phyloP scores from a whole-genome alignment of 2,113 vertebrate species.

The Laticauda colubrina region DNA sequence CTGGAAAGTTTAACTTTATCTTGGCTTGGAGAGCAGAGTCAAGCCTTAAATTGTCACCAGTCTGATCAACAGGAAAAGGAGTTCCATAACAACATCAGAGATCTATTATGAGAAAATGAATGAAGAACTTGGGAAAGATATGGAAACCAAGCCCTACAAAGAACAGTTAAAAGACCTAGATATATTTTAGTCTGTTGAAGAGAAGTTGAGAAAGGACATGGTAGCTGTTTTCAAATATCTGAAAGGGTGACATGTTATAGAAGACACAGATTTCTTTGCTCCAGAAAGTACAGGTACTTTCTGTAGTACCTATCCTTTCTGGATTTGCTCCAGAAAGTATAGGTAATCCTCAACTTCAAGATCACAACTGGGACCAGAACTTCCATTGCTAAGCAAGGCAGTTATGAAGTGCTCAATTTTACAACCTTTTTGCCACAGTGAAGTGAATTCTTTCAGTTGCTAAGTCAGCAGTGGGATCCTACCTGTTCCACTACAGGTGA shows the following conservation, averaged over 20 bases:
- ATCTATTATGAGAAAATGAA: not conserved
- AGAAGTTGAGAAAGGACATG: not conserved
- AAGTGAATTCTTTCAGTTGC: too few relatives aligned
- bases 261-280: not conserved
- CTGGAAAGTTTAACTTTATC: not conserved
- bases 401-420: too few relatives aligned
- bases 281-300: not conserved
- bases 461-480: too few relatives aligned
- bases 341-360: too few relatives aligned
- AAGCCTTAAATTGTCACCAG: not conserved
- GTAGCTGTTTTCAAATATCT: not conserved
- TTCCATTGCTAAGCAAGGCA: too few relatives aligned
- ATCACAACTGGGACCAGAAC: too few relatives aligned
- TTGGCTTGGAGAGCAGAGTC: not conserved
- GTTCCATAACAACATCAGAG: not conserved
- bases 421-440: too few relatives aligned
- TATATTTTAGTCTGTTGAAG: not conserved
- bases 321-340: not conserved
- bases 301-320: too few relatives aligned
- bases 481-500: too few relatives aligned
- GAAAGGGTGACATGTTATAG: not conserved
- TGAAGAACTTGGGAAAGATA: not conserved
- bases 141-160: not conserved
- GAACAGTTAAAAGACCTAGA: not conserved
- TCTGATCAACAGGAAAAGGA: not conserved